phyloP scores from a whole-genome alignment of 2,797 vertebrate species.

The Carduelis carduelis region DNA sequence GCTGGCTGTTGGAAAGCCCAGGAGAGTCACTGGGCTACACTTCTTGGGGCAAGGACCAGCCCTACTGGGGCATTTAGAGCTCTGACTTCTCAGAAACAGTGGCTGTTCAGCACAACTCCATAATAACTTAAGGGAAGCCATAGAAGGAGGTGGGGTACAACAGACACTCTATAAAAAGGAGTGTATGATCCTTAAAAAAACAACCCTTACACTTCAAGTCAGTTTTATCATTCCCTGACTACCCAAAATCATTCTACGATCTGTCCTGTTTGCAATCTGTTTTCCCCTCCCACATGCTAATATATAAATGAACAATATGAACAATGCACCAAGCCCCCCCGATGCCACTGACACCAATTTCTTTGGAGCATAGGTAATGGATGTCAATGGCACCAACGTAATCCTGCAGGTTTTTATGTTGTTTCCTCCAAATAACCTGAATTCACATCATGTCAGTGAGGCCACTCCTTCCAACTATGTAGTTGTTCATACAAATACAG shows the following conservation, averaged over 20 bases:
- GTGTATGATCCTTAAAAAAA: neutral
- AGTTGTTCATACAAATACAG: neutral
- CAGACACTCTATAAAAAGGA: neutral
- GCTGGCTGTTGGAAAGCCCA: neutral
- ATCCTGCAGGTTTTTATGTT: neutral
- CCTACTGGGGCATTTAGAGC: neutral
- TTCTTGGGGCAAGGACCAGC: neutral
- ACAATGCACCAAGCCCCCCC: rapidly evolving
- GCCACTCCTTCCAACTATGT: neutral
- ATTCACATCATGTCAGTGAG: neutral
- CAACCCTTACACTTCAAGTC: neutral
- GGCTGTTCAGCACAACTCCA: neutral
- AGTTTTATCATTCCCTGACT: neutral
- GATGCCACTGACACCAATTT: neutral
- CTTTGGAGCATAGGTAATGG: neutral
- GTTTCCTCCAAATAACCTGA: neutral
- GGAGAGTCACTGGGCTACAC: neutral
- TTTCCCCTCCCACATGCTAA: neutral
- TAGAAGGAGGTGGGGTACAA: neutral
- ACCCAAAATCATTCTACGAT: neutral
- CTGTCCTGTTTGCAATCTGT: neutral
- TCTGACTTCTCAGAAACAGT: neutral
- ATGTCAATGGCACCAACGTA: neutral
- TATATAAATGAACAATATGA: neutral
- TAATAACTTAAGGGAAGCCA: neutral